Base-by-base conservation (phyloP, 1,140 invertebrate species). In the Nautilus pompilius region DNA sequence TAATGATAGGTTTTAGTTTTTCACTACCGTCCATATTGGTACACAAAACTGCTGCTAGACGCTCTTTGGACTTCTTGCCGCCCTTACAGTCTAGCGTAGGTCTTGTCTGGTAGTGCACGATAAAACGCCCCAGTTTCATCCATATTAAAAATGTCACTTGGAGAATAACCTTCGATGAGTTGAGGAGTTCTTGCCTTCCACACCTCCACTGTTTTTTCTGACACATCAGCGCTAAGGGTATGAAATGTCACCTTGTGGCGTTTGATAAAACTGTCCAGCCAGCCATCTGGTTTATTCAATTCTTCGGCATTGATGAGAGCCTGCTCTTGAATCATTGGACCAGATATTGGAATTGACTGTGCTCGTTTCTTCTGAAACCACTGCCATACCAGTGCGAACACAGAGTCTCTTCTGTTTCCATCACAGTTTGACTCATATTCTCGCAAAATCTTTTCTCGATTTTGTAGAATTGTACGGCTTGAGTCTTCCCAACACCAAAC, bases 251-350 rank as follows among this genome's bases (percentile, higher is more conserved):
- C 63, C 29, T 65, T 65, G 22, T 67, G 32, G 4, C 62, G 34
- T 28, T 58, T 65, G 0, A 58, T 22, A 34, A 71, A 71, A 15
- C 41, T 45, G 20, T 63, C 69, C 22, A 66, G 36, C 62, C 66
- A 68, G 2, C 71, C 66, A 28, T 73, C 66, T 17, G 79, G 74
- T 22, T 66, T 69, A n/a, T 72, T 68, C 17, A 67, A 45, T 22
- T 67, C 62, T 1, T 20, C 15, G 5, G 65, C 65, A 65, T 65
- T 62, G 59, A 58, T 57, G 6, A 62, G 32, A 2, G 64, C 65
- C 33, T 63, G 57, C 30, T 46, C 46, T 45, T 62, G 28, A 20
- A 66, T 15, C 2, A 68, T 51, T 2, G 66, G 61, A 20, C 69
- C 69, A 26, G 51, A 49, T 8, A 67, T 46, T 32, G 41, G 51